phyloP scores from a whole-genome alignment of 2,888 invertebrate species.

The Volucella inflata region DNA sequence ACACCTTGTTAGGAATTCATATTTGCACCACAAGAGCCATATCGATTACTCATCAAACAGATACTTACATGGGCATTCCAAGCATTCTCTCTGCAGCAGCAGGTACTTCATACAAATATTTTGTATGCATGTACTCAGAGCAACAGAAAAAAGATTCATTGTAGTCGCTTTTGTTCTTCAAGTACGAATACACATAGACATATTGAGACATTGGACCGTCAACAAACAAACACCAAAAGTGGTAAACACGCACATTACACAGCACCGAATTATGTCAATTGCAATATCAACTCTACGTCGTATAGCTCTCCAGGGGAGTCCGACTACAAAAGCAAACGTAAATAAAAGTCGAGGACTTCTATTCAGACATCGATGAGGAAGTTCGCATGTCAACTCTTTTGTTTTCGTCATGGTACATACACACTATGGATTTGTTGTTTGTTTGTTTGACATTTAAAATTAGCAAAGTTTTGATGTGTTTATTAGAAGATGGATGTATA shows the following conservation, averaged over 20 bases:
- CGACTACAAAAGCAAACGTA: background rate
- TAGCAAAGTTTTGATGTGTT: background rate
- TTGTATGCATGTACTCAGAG: too few relatives aligned
- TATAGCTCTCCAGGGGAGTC: background rate
- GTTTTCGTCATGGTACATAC: background rate
- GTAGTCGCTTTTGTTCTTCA: conserved; percentile 22
- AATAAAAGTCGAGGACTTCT: background rate
- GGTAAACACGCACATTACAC: background rate
- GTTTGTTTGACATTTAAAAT: background rate
- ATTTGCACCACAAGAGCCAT: conserved; percentile 15
- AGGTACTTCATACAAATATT: conserved; percentile 2
- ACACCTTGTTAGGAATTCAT: background rate
- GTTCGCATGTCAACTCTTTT: conserved; percentile 27
- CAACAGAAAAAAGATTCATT: background rate
- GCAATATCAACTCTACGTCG: conserved; percentile 5
- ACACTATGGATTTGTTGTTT: background rate
- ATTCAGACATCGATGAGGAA: conserved; percentile 1
- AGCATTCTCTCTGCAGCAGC: conserved; percentile 6
- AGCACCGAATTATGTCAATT: background rate
- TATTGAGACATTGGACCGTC: background rate
- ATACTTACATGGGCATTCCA: conserved; percentile 6
- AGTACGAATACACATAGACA: background rate
- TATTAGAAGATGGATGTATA: background rate
- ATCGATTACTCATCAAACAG: background rate
- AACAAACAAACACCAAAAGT: conserved; percentile 25